Evolutionary conservation across 2,113 vertebrate species (phyloP).

Genomic region (Cathartes aura): DNA sequence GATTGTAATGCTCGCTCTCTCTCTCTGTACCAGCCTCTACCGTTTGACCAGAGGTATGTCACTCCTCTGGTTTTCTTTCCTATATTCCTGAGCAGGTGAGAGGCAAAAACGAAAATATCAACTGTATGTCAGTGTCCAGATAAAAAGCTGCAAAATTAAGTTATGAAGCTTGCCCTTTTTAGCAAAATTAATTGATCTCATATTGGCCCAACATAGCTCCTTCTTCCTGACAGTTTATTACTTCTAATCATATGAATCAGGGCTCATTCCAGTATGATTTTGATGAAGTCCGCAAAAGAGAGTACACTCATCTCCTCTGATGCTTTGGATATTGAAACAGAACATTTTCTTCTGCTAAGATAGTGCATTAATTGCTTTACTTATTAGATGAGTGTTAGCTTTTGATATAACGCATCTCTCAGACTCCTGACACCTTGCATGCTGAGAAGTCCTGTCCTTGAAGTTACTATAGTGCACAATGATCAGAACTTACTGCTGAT

Average conservation of each 20-base stretch:
- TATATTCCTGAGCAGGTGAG: not conserved
- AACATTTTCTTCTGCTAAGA: not conserved
- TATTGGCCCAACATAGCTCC: not conserved
- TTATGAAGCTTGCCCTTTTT: not conserved
- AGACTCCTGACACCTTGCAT: not conserved
- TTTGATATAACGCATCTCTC: not conserved
- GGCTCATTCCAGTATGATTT: not conserved
- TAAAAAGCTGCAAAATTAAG: not conserved
- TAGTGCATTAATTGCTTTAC: not conserved
- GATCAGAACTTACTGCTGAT: constrained; percentile 38
- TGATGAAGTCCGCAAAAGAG: not conserved
- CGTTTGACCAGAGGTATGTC: not conserved
- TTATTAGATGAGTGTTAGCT: not conserved
- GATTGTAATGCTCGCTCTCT: not conserved
- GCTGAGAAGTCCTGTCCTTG: constrained; percentile 57
- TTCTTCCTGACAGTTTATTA: not conserved
- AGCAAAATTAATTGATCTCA: not conserved
- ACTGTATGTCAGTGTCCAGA: not conserved
- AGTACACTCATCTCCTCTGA: not conserved
- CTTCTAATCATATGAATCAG: not conserved
- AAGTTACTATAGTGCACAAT: not conserved
- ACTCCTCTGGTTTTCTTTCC: not conserved
- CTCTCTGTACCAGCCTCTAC: not conserved
- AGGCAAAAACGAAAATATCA: not conserved
- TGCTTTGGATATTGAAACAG: not conserved